Evolutionary conservation across 2,113 vertebrate genomes (phyloP).

Genomic region (Malurus cyaneus): DNA sequence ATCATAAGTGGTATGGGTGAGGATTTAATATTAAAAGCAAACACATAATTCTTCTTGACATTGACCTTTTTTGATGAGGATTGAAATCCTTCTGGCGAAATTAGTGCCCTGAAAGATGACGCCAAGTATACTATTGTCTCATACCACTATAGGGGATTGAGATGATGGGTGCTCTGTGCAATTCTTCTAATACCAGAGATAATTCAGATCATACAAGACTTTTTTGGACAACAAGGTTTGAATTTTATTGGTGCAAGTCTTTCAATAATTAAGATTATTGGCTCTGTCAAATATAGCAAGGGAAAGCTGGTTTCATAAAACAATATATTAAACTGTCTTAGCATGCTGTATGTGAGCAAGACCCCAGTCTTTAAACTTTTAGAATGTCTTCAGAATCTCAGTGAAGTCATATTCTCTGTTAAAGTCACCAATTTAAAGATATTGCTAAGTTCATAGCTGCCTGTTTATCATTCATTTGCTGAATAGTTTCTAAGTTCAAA

Average conservation of each 20-base stretch:
- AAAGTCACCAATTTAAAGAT: neutral
- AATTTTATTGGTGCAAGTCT: neutral
- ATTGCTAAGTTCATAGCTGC: neutral
- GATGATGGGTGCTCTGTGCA: neutral
- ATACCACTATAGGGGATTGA: fast-evolving
- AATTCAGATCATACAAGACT: neutral
- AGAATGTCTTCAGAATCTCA: neutral
- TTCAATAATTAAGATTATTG: neutral
- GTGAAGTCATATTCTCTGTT: neutral
- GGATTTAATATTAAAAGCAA: neutral
- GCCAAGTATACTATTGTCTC: neutral
- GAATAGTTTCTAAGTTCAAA: neutral
- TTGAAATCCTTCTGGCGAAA: neutral
- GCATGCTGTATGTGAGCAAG: neutral
- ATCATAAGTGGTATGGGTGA: neutral
- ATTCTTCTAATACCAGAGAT: neutral
- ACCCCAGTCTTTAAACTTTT: neutral
- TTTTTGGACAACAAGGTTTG: neutral
- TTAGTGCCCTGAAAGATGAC: neutral
- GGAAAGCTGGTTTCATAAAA: neutral
- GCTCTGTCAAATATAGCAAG: neutral
- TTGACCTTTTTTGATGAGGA: neutral
- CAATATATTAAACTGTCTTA: neutral
- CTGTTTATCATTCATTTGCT: neutral
- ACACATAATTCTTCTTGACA: neutral